Evolutionary conservation across 2,113 vertebrate species (phyloP).

Genomic region (Galbula dea): DNA sequence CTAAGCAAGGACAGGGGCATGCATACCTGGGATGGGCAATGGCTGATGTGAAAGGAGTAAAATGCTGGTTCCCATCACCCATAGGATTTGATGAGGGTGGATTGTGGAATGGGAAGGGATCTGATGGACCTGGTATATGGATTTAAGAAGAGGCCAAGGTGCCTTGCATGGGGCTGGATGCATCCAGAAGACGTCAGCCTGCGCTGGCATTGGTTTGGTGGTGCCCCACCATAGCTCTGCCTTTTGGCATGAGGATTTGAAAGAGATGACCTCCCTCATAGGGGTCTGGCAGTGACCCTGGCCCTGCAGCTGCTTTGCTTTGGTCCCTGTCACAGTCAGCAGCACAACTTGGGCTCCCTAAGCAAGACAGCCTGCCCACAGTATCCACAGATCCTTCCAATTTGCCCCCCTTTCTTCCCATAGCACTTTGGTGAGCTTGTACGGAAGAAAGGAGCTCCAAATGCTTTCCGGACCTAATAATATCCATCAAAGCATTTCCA

Average conservation of each 20-base stretch:
- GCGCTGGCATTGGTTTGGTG: neutral
- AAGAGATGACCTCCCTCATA: neutral
- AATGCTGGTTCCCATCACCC: neutral
- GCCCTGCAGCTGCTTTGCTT: neutral
- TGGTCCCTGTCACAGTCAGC: neutral
- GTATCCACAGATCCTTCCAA: conserved; percentile 39
- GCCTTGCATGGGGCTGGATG: neutral
- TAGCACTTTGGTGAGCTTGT: conserved; percentile 20
- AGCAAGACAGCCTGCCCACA: neutral
- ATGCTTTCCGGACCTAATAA: conserved; percentile 70
- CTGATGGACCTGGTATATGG: neutral
- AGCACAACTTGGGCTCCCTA: neutral
- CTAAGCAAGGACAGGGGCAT: neutral
- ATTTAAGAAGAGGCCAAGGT: neutral
- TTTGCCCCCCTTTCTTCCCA: conserved; percentile 56
- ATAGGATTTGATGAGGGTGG: neutral
- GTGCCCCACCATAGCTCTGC: neutral
- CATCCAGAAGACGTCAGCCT: neutral
- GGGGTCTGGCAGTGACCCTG: neutral
- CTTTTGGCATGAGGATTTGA: neutral
- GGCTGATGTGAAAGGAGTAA: neutral
- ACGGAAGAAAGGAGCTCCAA: conserved; percentile 64
- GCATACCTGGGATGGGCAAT: fast-evolving
- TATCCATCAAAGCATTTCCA: conserved; percentile 75
- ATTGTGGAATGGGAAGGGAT: neutral